Evolutionary conservation across 2,113 vertebrate genomes (phyloP), one percentile per base, ranked within the genome.

Genomic region (Prionailurus viverrinus): DNA sequence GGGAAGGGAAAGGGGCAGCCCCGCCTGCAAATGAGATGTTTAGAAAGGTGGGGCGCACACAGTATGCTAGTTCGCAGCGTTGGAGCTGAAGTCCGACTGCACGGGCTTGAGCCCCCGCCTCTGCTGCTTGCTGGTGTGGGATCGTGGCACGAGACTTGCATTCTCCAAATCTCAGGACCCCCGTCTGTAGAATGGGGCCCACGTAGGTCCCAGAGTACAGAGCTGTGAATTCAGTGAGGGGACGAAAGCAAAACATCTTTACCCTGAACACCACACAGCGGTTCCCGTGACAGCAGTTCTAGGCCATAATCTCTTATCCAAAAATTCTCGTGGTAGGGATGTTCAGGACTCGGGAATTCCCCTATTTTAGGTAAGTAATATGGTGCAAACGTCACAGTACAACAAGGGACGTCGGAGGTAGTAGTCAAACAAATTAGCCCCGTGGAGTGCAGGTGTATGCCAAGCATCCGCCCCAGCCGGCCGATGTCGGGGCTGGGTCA

Each of bases 11-110:
- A 23, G 58, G 73, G 15, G 21, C 55, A 25, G 55, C n/a, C 65
- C 55, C 41, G 3, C 29, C 86, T 21, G 1, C 63, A n/a, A 5
- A 39, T 8, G 4, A 29, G 16, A 11, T 21, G 23, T 74, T 63
- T 11, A 13, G 58, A 78, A 23, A 83, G 29, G 19, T 12, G 7
- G 61, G 29, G 41, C 2, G 29, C 76, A 19, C 6, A 1, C 4
- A 27, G 2, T 21, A 3, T 2, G 0, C 45, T 16, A 18, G 39
- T 19, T 80, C 16, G 7, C 11, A 25, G 29, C 0, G 2, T 7
- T 41, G 71, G 23, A 14, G 36, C 4, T 2, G 14, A 4, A 33
- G 91, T 63, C 80, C 16, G 39, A 41, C 21, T 0, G 19, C 2
- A 33, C 0, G 1, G 10, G 58, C 2, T 9, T 7, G 19, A 48